A percentile compares a stretch with the other conserved stretches of the same genome.
phyloP scores from a whole-genome alignment of 2,888 invertebrate species.

The Melinaea menophilus region DNA sequence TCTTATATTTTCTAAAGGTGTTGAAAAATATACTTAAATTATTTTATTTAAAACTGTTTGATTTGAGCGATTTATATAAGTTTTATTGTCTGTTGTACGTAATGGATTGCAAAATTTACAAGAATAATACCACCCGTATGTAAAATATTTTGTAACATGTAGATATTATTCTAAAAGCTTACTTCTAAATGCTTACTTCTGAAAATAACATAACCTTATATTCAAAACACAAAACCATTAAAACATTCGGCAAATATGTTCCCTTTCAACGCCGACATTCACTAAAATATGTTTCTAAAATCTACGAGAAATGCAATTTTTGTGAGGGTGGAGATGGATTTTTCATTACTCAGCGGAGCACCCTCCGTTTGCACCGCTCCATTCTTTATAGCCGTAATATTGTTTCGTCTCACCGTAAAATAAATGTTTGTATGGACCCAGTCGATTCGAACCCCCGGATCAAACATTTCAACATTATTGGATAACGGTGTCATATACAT shows the following conservation, averaged over 20 bases:
- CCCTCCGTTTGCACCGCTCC: conserved; percentile 33
- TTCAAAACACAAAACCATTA: background rate
- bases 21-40: too few species aligned
- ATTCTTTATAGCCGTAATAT: conserved; percentile 63
- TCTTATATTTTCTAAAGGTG: too few species aligned
- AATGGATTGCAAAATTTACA: too few species aligned
- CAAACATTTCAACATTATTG: conserved; percentile 54
- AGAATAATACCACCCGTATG: too few species aligned
- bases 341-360: conserved; percentile 51
- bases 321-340: conserved; percentile 47
- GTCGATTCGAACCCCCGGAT: conserved; percentile 7
- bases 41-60: too few species aligned
- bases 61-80: too few species aligned
- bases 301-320: conserved; percentile 47
- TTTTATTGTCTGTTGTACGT: too few species aligned
- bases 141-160: too few species aligned
- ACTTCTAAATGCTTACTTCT: background rate
- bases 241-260: conserved; percentile 11
- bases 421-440: conserved; percentile 58
- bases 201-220: background rate
- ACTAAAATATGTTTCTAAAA: conserved; percentile 43
- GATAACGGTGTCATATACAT: conserved; percentile 50
- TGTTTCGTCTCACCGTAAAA: conserved; percentile 59
- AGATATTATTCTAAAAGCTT: too few species aligned
- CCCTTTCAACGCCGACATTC: conserved; percentile 15